Evolutionary conservation across 2,888 invertebrate species (phyloP), one percentile per base, ranked within the genome.

Genomic region (Pseudeuparius sepicola): DNA sequence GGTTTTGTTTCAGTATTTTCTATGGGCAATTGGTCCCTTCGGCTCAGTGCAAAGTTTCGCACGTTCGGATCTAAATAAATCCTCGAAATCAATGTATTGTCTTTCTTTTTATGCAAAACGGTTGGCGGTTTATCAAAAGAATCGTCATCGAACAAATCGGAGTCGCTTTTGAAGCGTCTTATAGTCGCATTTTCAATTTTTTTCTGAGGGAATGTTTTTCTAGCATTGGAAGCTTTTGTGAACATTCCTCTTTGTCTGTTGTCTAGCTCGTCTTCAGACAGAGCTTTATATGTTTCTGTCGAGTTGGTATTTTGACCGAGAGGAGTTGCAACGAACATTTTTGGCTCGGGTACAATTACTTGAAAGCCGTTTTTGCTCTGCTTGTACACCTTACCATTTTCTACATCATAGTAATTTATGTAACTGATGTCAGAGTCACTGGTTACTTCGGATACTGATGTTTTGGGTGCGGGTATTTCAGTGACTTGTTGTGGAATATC

Each of bases 351-450:
- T 3, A 16, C 14, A 16, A 27, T 35, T n/a, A n/a, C n/a, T n/a
- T n/a, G n/a, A n/a, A n/a, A n/a, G n/a, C n/a, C n/a, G 12, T 25
- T 14, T 7, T 18, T 23, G 26, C 9, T 14, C 13, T 14, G 15
- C 24, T 29, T 32, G 36, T 50, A 46, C 15, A 60, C 45, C 35
- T 51, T 54, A 4, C 58, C 57, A 14, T 57, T 57, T 43, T 54
- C 52, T n/a, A 61, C 51, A 44, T 63, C 58, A 37, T 63, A 63
- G 31, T 49, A 54, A 31, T 61, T 53, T 26, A 60, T 51, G 28
- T 55, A 54, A 43, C 61, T 61, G 37, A 54, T 42, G 41, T 63
- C 63, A 4, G 61, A 61, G 47, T 61, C 61, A 24, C 60, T 61
- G 5, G 61, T 60, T n/a, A 59, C 32, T 39, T 55, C 57, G 3